Conservation (phyloP, 2,797 vertebrate genomes). For the Catamblyrhynchus diadema region DNA sequence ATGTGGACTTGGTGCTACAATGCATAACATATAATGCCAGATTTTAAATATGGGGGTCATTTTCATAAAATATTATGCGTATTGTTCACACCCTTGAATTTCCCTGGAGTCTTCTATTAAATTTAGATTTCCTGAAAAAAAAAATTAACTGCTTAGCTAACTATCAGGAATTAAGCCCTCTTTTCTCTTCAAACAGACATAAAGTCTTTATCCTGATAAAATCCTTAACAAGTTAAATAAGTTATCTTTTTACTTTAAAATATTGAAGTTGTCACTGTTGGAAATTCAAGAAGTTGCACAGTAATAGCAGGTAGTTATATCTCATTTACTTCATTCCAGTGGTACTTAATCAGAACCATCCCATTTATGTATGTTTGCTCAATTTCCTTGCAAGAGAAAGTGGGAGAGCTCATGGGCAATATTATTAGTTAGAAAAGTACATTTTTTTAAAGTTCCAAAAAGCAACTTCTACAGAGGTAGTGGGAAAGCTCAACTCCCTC, state of each 20-base stretch:
- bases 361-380: neutral
- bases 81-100: constrained; percentile 78
- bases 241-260: neutral
- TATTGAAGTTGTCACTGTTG: neutral
- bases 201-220: neutral
- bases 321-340: neutral
- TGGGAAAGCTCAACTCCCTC: neutral
- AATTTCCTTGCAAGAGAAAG: neutral
- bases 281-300: neutral
- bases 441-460: neutral
- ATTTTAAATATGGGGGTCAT: constrained; percentile 87
- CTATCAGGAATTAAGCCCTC: constrained; percentile 34
- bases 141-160: constrained; percentile 62
- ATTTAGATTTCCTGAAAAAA: constrained; percentile 65
- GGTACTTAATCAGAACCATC: neutral
- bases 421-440: neutral
- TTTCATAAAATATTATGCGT: constrained; percentile 84
- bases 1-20: constrained; percentile 89
- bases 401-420: neutral
- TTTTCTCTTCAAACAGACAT: neutral
- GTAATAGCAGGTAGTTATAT: neutral
- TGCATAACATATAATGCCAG: constrained; percentile 86
- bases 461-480: neutral
- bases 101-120: constrained; percentile 64
- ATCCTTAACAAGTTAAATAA: neutral